A percentile compares a stretch with the other conserved stretches of the same genome.
These are phyloP conservation scores for Trididemnum nubilum DNA, from an alignment of 23 tunicate species.

Conservation along the genomic window DNA sequence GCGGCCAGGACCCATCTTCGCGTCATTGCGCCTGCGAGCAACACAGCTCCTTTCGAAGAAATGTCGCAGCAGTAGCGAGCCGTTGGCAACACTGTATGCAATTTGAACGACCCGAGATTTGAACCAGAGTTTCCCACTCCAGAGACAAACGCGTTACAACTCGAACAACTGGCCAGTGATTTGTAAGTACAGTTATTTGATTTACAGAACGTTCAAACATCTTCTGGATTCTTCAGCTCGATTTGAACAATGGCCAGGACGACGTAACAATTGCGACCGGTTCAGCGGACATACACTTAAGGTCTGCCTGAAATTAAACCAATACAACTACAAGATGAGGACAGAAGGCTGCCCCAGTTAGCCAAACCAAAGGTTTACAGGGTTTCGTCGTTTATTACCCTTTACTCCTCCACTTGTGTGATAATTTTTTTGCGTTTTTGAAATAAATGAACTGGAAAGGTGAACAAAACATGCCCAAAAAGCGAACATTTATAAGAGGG, in stretches of 20 bases:
- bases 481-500: no score
- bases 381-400: no score
- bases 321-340: background rate
- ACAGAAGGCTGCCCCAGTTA: constrained; percentile 1
- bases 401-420: no score
- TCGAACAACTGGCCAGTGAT: no score
- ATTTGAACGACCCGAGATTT: background rate
- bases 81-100: background rate
- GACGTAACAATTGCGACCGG: constrained; percentile 12
- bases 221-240: constrained; percentile 19
- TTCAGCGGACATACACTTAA: background rate
- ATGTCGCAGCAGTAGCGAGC: background rate
- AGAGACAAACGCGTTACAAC: no score
- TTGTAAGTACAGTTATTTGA: no score
- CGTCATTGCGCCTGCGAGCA: background rate
- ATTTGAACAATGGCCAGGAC: constrained; percentile 31
- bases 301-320: constrained; percentile 3
- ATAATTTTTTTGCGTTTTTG: no score
- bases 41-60: background rate
- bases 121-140: background rate
- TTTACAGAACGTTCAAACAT: constrained; percentile 32
- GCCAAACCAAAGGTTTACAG: background rate
- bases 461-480: no score
- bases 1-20: background rate
- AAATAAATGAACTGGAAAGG: no score